Evolutionary conservation across 2,888 invertebrate species (phyloP), one percentile per base, ranked within the genome.

Genomic region (Drosophila nigricruria): DNA sequence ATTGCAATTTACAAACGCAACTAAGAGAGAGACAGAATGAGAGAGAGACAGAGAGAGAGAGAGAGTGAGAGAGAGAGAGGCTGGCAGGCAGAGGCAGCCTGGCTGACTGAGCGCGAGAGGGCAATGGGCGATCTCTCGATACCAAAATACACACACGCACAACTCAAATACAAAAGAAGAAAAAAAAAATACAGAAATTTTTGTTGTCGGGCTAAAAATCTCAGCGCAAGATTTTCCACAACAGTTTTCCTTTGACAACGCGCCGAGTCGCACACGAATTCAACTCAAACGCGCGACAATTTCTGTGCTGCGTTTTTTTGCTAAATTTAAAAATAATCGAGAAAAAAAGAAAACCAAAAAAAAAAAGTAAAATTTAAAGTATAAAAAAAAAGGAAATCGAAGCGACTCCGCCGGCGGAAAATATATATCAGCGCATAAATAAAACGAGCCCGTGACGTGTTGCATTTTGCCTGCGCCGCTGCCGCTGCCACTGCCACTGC

Each of bases 201-300:
- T 10, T 57, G 57, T 43, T 32, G 56, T 32, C 25, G 34, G 69
- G 60, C 63, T 81, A 64, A 80, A 80, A 83, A 83, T 83, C 83
- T 87, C 84, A 54, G 80, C 79, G 25, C 32, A 66, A 68, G 70
- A 74, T 73, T 85, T 88, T 84, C 77, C 82, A 70, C 81, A 69
- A 52, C 84, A 90, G 91, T 91, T 89, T 91, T 85, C 78, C 88
- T 90, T 90, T 91, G 91, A 91, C 91, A 91, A 90, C 91, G 91
- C 91, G 91, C 82, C 91, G 91, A 85, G 91, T 73, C 79, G 88
- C 88, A 36, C 62, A 36, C 62, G 67, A 27, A 36, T 42, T 30
- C 16, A 43, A 27, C n/a, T 45, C 57, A 65, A 70, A 52, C 52
- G 52, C 56, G 47, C 54, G 47, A 79, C 65, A 70, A 57, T 57